Evolutionary conservation across 2,113 vertebrate species (phyloP), one percentile per base, ranked within the genome.

Genomic region (Dascyllus trimaculatus): DNA sequence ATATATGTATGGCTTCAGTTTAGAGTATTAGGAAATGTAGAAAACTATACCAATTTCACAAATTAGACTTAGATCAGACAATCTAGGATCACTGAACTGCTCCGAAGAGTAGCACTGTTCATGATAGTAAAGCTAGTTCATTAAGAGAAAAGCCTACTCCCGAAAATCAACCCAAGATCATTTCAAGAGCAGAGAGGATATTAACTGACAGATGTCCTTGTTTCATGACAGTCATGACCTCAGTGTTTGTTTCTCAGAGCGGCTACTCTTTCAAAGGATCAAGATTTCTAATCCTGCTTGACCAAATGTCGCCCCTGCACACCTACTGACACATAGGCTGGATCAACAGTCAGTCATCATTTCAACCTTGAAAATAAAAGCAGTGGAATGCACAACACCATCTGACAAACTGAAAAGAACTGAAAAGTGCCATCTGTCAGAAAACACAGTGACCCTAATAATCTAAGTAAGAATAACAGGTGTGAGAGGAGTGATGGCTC

Each of bases 221-320:
- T 63, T 67, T 52, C 43, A 57, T 25, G 24, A 24, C 4, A 70
- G 61, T 45, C 64, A 25, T 25, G 72, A 78, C 63, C 71, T 75
- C 46, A 1, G 59, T 26, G 45, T 74, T 85, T 49, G 60, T 73
- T 81, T 72, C n/a, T 65, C 7, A 10, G 35, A 29, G 45, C 32
- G 63, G 40, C 35, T 45, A 61, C 68, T 81, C 71, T 84, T 78
- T 77, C 46, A 49, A 74, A 49, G 81, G 88, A 89, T 89, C 70
- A 85, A 75, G 73, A 78, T 78, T 88, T 87, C 61, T 90, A 92
- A 93, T 92, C 91, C 90, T 35, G 35, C 51, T 68, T 1, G 29
- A 56, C 76, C 81, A 92, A 89, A 85, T 81, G 89, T 89, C 79
- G 82, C 56, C 22, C 11, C 32, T 59, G 54, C 51, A 86, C 56